Evolutionary conservation across 2,888 invertebrate genomes (phyloP), one percentile per base, ranked within the genome.

Genomic region (Eucriotettix oculatus): DNA sequence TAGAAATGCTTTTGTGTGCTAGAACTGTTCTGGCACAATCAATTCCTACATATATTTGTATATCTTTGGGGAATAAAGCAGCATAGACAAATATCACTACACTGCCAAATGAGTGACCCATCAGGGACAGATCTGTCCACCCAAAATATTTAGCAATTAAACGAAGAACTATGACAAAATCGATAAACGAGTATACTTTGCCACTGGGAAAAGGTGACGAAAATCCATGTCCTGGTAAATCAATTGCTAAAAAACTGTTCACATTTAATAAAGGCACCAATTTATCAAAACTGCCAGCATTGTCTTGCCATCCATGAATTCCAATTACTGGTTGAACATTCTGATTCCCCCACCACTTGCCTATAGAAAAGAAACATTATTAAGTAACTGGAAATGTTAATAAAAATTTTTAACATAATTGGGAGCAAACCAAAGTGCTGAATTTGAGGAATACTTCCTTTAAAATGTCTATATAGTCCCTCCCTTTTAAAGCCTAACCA

Each of bases 301-400:
- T 90, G 70, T 90, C 89, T 71, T 78, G 84, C 86, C 87, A 87
- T 0, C 89, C 89, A 68, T 89, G 89, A n/a, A 88, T 68, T 1
- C 83, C 83, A 41, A 89, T 69, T 61, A 88, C 77, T 0, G 87
- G 87, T 56, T 83, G 76, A 16, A 77, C 75, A 63, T 81, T 74
- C 64, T 78, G 78, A 5, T 76, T 77, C 11, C 87, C 86, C 82
- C 87, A 88, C 74, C 84, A 77, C 71, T 85, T 86, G 1, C 72
- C 74, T 72, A 65, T 61, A 67, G 69, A 69, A 54, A 61, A 52
- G 29, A 57, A 44, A 52, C 29, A 29, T 29, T 29, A 29, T 29
- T 29, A 29, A 29, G 29, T 2, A 29, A 29, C 29, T 29, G 29
- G 2, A 29, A 29, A 29, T 29, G n/a, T 29, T 29, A 29, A 5